Conservation (phyloP, 2,888 invertebrate species). For the Ochropleura leucogaster region DNA sequence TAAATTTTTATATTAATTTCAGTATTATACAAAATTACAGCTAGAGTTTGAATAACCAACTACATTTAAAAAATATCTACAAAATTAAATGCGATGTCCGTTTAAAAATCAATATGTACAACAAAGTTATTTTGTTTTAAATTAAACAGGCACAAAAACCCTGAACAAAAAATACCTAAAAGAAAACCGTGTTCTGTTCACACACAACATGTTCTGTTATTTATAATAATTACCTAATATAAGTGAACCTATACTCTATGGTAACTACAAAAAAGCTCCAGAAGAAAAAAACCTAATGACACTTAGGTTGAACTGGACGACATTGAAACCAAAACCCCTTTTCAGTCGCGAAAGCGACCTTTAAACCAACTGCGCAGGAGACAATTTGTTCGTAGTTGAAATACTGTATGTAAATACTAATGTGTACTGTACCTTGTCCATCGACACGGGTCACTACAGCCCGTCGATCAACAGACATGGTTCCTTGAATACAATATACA, state of each 20-base stretch:
- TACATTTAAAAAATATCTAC: too few species aligned
- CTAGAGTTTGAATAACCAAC: too few species aligned
- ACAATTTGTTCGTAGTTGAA: not conserved
- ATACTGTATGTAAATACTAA: not conserved
- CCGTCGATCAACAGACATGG: conserved; percentile 70
- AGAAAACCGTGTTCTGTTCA: too few species aligned
- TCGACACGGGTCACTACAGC: conserved; percentile 69
- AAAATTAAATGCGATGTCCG: too few species aligned
- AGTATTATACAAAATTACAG: too few species aligned
- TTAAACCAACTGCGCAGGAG: not conserved
- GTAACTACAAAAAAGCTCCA: not conserved
- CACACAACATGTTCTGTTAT: too few species aligned
- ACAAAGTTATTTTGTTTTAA: too few species aligned
- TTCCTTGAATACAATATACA: conserved; percentile 72
- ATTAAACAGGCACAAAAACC: too few species aligned
- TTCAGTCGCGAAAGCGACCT: not conserved
- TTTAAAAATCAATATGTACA: too few species aligned
- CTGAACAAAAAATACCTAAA: too few species aligned
- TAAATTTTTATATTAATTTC: too few species aligned
- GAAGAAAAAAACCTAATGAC: not conserved
- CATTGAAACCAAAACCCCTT: not conserved
- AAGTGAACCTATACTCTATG: not conserved
- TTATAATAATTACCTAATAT: too few species aligned
- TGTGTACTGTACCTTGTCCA: conserved; percentile 40
- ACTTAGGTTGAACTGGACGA: not conserved